phyloP scores from a whole-genome alignment of 2,888 invertebrate species.

The Silvanus unidentatus region DNA sequence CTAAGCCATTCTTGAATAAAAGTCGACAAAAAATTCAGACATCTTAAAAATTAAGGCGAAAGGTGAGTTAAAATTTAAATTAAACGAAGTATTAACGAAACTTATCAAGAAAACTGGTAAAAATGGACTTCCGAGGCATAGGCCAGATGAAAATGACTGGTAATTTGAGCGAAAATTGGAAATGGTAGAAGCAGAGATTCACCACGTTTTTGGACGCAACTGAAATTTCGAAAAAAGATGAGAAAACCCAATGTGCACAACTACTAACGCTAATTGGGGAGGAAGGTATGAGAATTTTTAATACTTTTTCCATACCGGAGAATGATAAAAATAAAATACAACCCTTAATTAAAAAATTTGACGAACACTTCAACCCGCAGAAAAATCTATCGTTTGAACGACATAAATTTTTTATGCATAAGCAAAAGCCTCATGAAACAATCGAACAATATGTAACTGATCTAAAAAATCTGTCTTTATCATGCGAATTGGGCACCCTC shows the following conservation, averaged over 20 bases:
- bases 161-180: conserved; percentile 7
- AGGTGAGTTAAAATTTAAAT: too few species aligned
- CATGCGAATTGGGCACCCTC: too few species aligned
- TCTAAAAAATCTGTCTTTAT: too few species aligned
- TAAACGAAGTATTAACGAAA: too few species aligned
- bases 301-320: conserved; percentile 13
- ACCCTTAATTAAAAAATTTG: conserved; percentile 15
- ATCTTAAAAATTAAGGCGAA: too few species aligned
- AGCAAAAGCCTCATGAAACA: neutral
- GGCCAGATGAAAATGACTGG: conserved; percentile 5
- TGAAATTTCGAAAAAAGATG: conserved; percentile 9
- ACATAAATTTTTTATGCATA: conserved; percentile 7
- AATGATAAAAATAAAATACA: conserved; percentile 12
- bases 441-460: too few species aligned
- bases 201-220: conserved; percentile 13
- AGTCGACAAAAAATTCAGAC: too few species aligned
- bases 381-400: conserved; percentile 6
- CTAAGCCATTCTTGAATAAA: too few species aligned
- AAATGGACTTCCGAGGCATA: conserved; percentile 8
- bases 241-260: conserved; percentile 10
- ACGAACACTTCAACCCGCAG: conserved; percentile 18
- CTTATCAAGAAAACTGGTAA: too few species aligned
- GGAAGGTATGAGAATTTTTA: conserved; percentile 15
- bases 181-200: conserved; percentile 14
- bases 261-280: conserved; percentile 15